phyloP scores from a whole-genome alignment of 2,113 vertebrate genomes.

The Micronycteris hirsuta region DNA sequence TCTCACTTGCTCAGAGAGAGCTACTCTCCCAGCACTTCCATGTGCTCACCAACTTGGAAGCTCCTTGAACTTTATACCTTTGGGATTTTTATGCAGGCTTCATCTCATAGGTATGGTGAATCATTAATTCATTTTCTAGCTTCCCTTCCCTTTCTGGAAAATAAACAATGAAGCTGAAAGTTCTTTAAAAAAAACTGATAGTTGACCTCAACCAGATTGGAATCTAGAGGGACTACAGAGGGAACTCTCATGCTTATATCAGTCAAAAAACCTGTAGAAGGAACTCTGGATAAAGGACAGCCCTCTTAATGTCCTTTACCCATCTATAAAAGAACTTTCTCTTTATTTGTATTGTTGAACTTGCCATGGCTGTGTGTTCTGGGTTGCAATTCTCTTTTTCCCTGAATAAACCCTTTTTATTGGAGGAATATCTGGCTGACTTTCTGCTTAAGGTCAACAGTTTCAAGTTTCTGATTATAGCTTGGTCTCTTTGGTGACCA shows the following conservation, averaged over 20 bases:
- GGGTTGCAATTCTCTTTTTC: neutral
- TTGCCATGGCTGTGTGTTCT: neutral
- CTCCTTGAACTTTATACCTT: neutral
- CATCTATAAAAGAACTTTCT: neutral
- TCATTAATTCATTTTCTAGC: neutral
- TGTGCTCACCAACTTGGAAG: neutral
- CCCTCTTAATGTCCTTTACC: neutral
- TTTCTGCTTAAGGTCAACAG: neutral
- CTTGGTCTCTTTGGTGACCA: neutral
- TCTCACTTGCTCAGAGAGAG: neutral
- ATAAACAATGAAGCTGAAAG: neutral
- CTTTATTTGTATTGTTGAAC: neutral
- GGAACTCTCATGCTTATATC: neutral
- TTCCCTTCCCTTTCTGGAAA: neutral
- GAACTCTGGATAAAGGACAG: neutral
- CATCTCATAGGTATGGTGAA: neutral
- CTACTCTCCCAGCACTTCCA: neutral
- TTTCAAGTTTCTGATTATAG: neutral
- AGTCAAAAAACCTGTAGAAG: neutral
- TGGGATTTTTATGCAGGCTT: neutral
- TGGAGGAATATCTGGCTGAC: neutral
- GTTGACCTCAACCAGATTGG: neutral
- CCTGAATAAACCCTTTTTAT: neutral
- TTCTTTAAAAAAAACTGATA: neutral
- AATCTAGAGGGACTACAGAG: neutral